Percentiles rank a stretch among this genome's conserved stretches.
Conservation (phyloP, 2,113 vertebrate species). For the Tetrax tetrax region DNA sequence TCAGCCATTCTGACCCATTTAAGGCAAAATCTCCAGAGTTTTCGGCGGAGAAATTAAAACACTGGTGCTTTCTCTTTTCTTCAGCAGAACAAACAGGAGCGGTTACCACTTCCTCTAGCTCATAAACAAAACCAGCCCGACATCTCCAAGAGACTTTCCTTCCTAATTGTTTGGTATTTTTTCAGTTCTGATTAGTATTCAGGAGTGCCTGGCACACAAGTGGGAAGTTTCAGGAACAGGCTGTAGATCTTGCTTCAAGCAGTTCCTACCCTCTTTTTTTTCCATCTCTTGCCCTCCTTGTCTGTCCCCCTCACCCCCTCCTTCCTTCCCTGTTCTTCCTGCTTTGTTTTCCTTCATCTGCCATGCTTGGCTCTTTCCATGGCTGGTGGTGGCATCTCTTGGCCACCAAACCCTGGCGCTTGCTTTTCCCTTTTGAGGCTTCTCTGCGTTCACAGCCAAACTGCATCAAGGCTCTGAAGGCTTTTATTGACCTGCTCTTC, state of each 20-base stretch:
- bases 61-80: slow-evolving; percentile 54
- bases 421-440: background rate
- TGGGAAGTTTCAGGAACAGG: background rate
- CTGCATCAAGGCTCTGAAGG: background rate
- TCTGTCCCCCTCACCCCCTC: background rate
- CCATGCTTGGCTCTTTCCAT: background rate
- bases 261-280: background rate
- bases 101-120: slow-evolving; percentile 72
- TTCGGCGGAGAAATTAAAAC: slow-evolving; percentile 16
- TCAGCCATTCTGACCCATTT: background rate
- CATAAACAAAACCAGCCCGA: slow-evolving; percentile 69
- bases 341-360: background rate
- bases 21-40: slow-evolving; percentile 56
- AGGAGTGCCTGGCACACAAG: background rate
- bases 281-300: background rate
- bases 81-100: slow-evolving; percentile 73
- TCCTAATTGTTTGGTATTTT: slow-evolving; percentile 46
- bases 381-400: background rate
- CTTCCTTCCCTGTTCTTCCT: background rate
- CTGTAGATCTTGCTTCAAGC: background rate
- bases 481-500: background rate
- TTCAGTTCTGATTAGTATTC: slow-evolving; percentile 60
- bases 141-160: slow-evolving; percentile 65
- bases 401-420: background rate
- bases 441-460: background rate